Evolutionary conservation across 2,797 vertebrate species (phyloP), one percentile per base, ranked within the genome.

Genomic region (Nannoperca obscura): DNA sequence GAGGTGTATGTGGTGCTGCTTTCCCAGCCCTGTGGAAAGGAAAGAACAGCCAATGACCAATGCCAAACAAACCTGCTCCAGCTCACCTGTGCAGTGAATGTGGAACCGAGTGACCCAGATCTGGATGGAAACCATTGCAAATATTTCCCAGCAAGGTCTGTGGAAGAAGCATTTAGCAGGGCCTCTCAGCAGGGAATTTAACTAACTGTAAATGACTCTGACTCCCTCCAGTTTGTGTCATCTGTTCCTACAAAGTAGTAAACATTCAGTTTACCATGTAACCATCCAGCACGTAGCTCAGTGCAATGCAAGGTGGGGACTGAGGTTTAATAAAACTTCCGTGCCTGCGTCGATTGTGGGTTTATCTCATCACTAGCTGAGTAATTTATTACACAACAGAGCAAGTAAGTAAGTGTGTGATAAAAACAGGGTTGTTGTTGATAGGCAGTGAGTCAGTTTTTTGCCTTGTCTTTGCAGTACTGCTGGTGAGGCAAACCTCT

Each of bases 41-140:
- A 93, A 90, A 94, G 91, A 90, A 92, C 93, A 80, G 90, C 91
- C 91, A 93, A 75, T 76, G 87, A 90, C 91, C 91, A 79, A 83
- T 89, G 92, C 91, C 93, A 94, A 94, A 92, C 91, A 93, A 95
- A 94, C 92, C 92, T 92, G 93, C 87, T 93, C 93, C 90, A 89
- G 91, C 94, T 95, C 93, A 96, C 95, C 95, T 95, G 94, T 92
- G 90, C 86, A 76, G 85, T 85, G 88, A 91, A 83, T 91, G 86
- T 88, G 85, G 93, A 94, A 94, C 92, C 24, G 85, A 91, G 82
- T 92, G 92, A 94, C 91, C 92, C 92, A 94, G 87, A 93, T 94
- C 91, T 92, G 84, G 89, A 95, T 91, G 94, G 94, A 96, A 95
- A 95, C 93, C 92, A 91, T 93, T 92, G 91, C 90, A 93, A 93